Evolutionary conservation across 2,113 vertebrate species (phyloP).

Genomic region (Macroglossus sobrinus): DNA sequence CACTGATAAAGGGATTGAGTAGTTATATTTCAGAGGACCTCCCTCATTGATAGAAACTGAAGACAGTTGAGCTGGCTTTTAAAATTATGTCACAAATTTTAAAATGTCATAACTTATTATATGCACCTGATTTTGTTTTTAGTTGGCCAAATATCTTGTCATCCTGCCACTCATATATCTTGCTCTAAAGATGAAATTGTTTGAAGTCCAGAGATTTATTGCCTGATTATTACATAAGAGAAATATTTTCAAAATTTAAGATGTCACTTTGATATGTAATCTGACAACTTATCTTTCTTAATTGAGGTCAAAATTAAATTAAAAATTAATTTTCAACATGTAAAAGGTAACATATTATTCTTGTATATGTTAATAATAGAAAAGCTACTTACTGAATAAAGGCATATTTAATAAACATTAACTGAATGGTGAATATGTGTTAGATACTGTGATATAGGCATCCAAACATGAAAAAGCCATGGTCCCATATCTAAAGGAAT

Average conservation of each 20-base stretch:
- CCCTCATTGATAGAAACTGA: slow-evolving; percentile 59
- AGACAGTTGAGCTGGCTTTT: not conserved
- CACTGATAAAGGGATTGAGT: slow-evolving; percentile 81
- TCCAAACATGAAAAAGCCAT: not conserved
- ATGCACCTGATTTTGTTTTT: slow-evolving; percentile 7
- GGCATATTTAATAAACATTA: not conserved
- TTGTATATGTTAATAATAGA: not conserved
- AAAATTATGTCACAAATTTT: slow-evolving; percentile 49
- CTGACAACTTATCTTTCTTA: not conserved
- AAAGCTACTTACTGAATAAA: not conserved
- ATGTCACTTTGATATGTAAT: not conserved
- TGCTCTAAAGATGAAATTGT: slow-evolving; percentile 18
- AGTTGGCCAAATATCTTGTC: not conserved
- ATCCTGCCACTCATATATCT: slow-evolving; percentile 4
- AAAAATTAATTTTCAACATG: slow-evolving; percentile 9
- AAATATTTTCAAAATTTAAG: slow-evolving; percentile 18
- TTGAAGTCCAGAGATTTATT: slow-evolving; percentile 20
- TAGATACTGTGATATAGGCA: not conserved
- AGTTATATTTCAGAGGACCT: slow-evolving; percentile 72
- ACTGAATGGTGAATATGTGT: not conserved
- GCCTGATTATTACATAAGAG: not conserved
- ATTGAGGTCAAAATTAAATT: not conserved
- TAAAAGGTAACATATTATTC: not conserved
- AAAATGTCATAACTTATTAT: slow-evolving; percentile 32
- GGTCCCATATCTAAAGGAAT: not conserved